phyloP scores from a whole-genome alignment of 2,113 vertebrate species.

The Oxygymnocypris stewartii region DNA sequence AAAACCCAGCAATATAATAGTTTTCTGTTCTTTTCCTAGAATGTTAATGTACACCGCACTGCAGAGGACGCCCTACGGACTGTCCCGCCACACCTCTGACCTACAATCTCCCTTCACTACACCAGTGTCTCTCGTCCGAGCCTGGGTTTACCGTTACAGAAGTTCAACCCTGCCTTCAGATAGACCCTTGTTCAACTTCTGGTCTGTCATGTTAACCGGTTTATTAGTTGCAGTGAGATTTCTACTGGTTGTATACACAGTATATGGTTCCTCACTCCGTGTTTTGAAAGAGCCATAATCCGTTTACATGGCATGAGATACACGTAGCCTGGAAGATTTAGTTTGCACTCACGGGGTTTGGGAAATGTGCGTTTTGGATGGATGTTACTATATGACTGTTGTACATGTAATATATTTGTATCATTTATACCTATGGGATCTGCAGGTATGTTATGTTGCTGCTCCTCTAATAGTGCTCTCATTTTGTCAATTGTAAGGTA shows the following conservation, averaged over 20 bases:
- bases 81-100: constrained; percentile 83
- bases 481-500: constrained; percentile 23
- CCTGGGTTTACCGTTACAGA: background rate
- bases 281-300: background rate
- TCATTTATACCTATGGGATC: background rate
- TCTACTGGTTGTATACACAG: background rate
- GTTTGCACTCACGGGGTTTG: background rate
- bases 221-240: background rate
- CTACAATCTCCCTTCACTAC: constrained; percentile 1
- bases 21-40: constrained; percentile 74
- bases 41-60: constrained; percentile 83
- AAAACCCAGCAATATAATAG: background rate
- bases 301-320: background rate
- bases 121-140: background rate
- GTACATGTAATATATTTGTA: background rate
- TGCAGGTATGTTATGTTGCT: constrained; percentile 45
- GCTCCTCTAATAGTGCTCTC: constrained; percentile 4
- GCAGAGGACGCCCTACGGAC: constrained; percentile 84
- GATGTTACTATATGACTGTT: constrained; percentile 4
- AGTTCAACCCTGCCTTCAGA: constrained; percentile 1
- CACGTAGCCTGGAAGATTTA: background rate
- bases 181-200: background rate
- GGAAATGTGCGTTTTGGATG: background rate
- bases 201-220: background rate
- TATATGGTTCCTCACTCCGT: background rate